phyloP scores from a whole-genome alignment of 1,140 invertebrate species.

The Drosophila eugracilis region DNA sequence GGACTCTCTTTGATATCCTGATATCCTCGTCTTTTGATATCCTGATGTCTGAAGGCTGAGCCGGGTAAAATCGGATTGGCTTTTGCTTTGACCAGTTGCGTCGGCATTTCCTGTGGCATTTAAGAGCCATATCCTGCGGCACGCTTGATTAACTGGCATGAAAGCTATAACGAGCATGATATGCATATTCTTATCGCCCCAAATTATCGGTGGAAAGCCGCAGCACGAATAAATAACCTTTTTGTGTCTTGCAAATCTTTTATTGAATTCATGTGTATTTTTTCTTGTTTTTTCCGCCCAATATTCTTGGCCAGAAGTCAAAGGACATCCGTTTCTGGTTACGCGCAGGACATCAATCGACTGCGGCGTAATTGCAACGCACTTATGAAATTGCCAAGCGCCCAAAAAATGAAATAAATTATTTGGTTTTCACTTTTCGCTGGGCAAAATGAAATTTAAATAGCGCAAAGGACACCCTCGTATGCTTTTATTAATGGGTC shows the following conservation, averaged over 20 bases:
- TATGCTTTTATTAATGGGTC: not conserved
- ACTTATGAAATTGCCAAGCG: conserved; percentile 51
- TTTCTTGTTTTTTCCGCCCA: not conserved
- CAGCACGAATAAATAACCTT: conserved; percentile 46
- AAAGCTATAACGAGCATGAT: conserved; percentile 57
- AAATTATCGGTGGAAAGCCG: conserved; percentile 46
- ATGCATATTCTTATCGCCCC: conserved; percentile 50
- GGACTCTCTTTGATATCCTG: conserved; percentile 19
- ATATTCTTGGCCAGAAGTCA: conserved; percentile 18
- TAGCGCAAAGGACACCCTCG: conserved; percentile 10
- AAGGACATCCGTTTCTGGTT: conserved; percentile 60
- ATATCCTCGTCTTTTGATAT: conserved; percentile 16
- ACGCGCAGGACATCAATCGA: conserved; percentile 47
- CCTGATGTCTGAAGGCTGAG: conserved; percentile 10
- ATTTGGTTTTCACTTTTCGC: conserved; percentile 52
- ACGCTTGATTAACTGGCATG: conserved; percentile 43
- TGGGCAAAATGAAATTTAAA: conserved; percentile 60
- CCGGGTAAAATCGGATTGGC: conserved; percentile 18
- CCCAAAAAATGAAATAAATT: conserved; percentile 43
- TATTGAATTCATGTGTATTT: conserved; percentile 49
- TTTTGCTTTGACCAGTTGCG: conserved; percentile 48
- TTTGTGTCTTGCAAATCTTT: conserved; percentile 52
- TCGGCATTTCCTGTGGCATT: conserved; percentile 61
- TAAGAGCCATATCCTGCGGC: conserved; percentile 66
- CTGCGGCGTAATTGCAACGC: conserved; percentile 55